A percentile compares a stretch with the other conserved stretches of the same genome.
Conservation (phyloP, 1,140 invertebrate species). For the Argopecten irradians region DNA sequence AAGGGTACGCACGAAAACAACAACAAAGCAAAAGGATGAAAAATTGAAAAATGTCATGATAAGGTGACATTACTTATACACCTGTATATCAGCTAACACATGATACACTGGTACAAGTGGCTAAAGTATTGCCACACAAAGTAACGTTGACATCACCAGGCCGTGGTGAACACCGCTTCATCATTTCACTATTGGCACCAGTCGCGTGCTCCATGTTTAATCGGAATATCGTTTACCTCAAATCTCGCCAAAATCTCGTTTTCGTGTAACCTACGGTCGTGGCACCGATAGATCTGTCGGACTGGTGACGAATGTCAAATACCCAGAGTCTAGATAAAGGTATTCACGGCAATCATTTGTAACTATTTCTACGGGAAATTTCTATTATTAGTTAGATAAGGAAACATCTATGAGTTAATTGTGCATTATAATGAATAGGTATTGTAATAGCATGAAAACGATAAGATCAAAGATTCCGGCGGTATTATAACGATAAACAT, state of each 20-base stretch:
- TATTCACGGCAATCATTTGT: neutral
- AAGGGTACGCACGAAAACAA: no score
- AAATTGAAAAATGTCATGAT: neutral
- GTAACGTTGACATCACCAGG: neutral
- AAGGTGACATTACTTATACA: neutral
- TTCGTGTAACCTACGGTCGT: slow-evolving; percentile 5
- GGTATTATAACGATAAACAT: no score
- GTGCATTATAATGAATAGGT: neutral
- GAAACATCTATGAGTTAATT: neutral
- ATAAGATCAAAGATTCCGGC: slow-evolving; percentile 11
- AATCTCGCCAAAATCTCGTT: slow-evolving; percentile 1
- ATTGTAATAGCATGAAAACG: neutral
- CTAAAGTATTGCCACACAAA: neutral
- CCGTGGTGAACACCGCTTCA: neutral
- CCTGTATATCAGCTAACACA: neutral
- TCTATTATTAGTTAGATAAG: neutral
- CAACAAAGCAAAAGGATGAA: neutral
- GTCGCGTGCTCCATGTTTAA: neutral
- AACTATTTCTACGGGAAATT: neutral
- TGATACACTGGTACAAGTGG: neutral
- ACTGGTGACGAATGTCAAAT: neutral
- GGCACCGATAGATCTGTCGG: neutral
- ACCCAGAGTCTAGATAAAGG: neutral
- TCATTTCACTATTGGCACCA: neutral
- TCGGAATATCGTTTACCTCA: neutral